Evolutionary conservation across 2,888 invertebrate genomes (phyloP).

Genomic region (Gonocerus acuteangulatus): DNA sequence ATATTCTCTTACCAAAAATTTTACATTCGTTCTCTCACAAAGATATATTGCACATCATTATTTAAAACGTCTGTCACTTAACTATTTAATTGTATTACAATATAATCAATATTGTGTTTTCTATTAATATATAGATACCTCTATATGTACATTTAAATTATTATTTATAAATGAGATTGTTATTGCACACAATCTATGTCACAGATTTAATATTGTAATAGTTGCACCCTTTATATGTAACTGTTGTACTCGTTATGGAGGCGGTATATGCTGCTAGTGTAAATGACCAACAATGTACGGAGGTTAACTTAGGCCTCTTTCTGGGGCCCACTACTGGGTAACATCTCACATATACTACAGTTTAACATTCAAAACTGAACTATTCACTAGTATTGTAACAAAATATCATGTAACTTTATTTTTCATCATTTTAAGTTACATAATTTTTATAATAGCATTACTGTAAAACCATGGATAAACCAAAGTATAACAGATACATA

Average conservation of each 20-base stretch:
- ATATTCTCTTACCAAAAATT: conserved; percentile 3
- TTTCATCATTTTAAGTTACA: conserved; percentile 29
- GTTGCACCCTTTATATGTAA: not conserved
- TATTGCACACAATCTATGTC: conserved; percentile 19
- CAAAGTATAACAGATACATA: conserved; percentile 36
- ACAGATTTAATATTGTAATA: conserved; percentile 17
- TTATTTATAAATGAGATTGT: conserved; percentile 15
- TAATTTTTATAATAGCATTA: conserved; percentile 36
- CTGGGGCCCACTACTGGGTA: conserved; percentile 36
- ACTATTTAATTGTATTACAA: conserved; percentile 22
- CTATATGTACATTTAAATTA: conserved; percentile 19
- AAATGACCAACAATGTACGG: conserved; percentile 31
- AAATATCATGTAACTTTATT: conserved; percentile 35
- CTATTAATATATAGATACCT: conserved; percentile 17
- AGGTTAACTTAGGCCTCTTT: conserved; percentile 31
- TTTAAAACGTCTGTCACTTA: conserved; percentile 17
- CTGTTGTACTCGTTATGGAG: conserved; percentile 3
- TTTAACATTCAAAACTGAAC: conserved; percentile 36
- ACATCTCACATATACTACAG: conserved; percentile 36
- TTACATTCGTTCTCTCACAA: conserved; percentile 5
- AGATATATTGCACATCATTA: conserved; percentile 19
- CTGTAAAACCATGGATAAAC: conserved; percentile 37
- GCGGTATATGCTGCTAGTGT: conserved; percentile 33
- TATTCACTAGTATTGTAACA: conserved; percentile 36
- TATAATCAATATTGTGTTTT: conserved; percentile 14